A percentile compares a stretch with the other conserved stretches of the same genome.
Evolutionary conservation across 2,888 invertebrate species (phyloP).

Genomic region (Minunthozetes semirufus): DNA sequence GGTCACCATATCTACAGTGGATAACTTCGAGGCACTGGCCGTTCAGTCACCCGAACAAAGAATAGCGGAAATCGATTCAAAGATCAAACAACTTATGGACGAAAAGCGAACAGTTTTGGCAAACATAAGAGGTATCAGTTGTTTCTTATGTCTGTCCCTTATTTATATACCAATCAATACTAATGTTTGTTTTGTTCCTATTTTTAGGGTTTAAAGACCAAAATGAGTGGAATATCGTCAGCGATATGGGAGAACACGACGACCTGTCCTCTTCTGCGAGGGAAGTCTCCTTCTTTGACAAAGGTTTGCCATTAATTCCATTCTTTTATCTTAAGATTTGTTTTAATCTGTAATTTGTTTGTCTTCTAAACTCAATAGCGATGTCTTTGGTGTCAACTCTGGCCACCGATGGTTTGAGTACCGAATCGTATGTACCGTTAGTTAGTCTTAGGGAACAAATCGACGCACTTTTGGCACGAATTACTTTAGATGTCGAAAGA

Average conservation of each 20-base stretch:
- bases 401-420: not conserved
- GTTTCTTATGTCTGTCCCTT: not conserved
- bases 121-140: not conserved
- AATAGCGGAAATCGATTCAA: constrained; percentile 4
- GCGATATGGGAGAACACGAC: constrained; percentile 20
- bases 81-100: not conserved
- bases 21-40: not conserved
- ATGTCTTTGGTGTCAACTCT: constrained; percentile 22
- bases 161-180: too few species aligned
- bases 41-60: constrained; percentile 10
- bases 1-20: not conserved
- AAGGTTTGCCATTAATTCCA: not conserved
- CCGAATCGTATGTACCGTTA: constrained; percentile 15
- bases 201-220: not conserved
- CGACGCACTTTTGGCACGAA: constrained; percentile 21
- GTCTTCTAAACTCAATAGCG: not conserved
- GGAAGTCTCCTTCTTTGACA: constrained; percentile 9
- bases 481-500: not conserved
- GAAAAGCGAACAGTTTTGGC: constrained; percentile 5
- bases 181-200: not conserved
- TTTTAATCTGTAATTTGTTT: not conserved
- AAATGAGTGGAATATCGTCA: constrained; percentile 4
- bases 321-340: too few species aligned
- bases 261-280: not conserved
- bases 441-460: constrained; percentile 26